These are phyloP conservation scores for Cyanoderma ruficeps DNA, from an alignment of 2,113 vertebrate genomes.

Conservation along the genomic window DNA sequence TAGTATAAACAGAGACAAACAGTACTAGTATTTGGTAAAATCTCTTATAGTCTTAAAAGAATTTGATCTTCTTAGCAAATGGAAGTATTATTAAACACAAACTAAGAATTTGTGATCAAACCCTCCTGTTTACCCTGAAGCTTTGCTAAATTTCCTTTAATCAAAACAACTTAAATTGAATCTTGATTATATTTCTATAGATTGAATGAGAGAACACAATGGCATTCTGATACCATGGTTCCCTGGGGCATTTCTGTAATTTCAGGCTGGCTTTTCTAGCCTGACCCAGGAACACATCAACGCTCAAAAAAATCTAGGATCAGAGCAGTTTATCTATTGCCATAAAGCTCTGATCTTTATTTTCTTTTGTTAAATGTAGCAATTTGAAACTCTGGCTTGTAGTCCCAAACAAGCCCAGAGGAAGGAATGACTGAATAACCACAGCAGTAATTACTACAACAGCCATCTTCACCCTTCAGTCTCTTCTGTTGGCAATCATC, in stretches of 20 bases:
- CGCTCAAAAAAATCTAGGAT: background rate
- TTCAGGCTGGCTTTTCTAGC: background rate
- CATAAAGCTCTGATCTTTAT: background rate
- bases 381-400: background rate
- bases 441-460: background rate
- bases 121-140: constrained; percentile 2
- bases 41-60: background rate
- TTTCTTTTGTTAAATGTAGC: background rate
- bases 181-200: background rate
- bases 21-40: background rate
- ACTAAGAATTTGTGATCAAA: background rate
- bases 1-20: background rate
- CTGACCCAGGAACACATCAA: background rate
- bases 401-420: background rate
- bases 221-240: background rate
- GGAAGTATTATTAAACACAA: background rate
- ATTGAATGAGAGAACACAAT: background rate
- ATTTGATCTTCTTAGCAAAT: background rate
- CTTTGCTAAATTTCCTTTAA: constrained; percentile 5
- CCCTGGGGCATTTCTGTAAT: background rate
- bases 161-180: constrained; percentile 12
- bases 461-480: background rate
- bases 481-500: background rate
- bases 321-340: background rate
- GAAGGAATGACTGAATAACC: background rate